A percentile compares a stretch with the other conserved stretches of the same genome.
Conservation (phyloP, 35 echinoderm and acorn worm genomes). For the Anneissia japonica region DNA sequence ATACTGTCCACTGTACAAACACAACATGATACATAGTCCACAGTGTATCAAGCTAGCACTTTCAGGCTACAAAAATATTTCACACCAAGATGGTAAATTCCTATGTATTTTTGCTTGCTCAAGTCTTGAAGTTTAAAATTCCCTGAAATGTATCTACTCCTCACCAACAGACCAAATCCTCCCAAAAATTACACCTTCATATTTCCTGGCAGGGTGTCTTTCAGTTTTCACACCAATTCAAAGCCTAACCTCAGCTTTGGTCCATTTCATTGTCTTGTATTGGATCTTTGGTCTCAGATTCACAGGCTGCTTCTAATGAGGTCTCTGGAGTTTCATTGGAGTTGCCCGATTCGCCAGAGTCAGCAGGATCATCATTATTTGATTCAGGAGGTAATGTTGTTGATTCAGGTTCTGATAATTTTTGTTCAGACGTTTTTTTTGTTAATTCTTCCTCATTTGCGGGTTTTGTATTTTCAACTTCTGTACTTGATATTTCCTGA, state of each 20-base stretch:
- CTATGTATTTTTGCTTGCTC: neutral
- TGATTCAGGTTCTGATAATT: no score
- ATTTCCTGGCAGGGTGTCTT: neutral
- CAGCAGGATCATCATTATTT: neutral
- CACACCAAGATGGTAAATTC: neutral
- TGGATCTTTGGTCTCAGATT: neutral
- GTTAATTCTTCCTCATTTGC: no score
- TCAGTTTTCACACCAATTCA: neutral
- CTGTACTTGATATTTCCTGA: no score
- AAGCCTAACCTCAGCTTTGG: neutral
- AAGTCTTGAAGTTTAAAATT: neutral
- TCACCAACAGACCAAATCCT: neutral
- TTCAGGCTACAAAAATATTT: neutral
- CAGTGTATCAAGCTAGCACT: neutral
- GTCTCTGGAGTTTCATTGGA: neutral
- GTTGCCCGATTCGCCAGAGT: neutral
- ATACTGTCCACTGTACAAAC: neutral
- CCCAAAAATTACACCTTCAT: neutral
- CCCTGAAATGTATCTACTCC: neutral
- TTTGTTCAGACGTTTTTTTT: no score
- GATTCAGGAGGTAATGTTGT: no score
- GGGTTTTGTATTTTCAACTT: no score
- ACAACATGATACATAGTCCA: neutral
- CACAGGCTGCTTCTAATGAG: neutral
- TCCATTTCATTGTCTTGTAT: neutral